A percentile compares a stretch with the other conserved stretches of the same genome.
phyloP scores from a whole-genome alignment of 2,113 vertebrate species.

The Calyptomena viridis region DNA sequence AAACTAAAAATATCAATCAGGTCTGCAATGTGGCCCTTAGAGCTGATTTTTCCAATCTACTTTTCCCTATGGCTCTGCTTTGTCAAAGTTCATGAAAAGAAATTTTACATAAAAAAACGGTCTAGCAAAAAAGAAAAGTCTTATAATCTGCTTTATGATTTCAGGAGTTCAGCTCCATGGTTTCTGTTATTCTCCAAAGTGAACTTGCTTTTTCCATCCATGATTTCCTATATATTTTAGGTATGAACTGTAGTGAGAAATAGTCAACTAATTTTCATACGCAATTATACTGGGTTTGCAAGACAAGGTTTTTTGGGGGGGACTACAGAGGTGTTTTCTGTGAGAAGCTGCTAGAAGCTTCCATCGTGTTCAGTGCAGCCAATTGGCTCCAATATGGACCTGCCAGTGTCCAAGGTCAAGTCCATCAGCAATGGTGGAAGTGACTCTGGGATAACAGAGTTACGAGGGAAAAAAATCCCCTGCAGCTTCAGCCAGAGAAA shows the following conservation, averaged over 20 bases:
- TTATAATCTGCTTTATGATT: neutral
- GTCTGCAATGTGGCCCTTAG: neutral
- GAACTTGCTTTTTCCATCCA: neutral
- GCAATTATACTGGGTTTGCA: neutral
- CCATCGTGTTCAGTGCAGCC: neutral
- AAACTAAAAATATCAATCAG: neutral
- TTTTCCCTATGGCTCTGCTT: neutral
- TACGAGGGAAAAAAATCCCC: neutral
- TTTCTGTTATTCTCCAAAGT: neutral
- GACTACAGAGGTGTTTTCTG: neutral
- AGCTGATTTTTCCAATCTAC: neutral
- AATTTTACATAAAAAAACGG: neutral
- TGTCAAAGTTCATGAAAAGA: neutral
- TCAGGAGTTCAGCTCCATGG: neutral
- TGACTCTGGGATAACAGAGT: neutral
- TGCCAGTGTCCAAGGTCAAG: neutral
- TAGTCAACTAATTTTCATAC: neutral
- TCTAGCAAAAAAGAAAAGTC: neutral
- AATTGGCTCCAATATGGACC: neutral
- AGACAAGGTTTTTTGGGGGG: neutral
- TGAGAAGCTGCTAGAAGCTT: neutral
- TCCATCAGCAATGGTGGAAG: neutral
- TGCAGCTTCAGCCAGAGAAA: neutral
- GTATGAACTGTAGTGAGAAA: fast-evolving
- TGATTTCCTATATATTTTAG: neutral